Evolutionary conservation across 2,797 vertebrate genomes (phyloP).

Genomic region (Pterois miles): DNA sequence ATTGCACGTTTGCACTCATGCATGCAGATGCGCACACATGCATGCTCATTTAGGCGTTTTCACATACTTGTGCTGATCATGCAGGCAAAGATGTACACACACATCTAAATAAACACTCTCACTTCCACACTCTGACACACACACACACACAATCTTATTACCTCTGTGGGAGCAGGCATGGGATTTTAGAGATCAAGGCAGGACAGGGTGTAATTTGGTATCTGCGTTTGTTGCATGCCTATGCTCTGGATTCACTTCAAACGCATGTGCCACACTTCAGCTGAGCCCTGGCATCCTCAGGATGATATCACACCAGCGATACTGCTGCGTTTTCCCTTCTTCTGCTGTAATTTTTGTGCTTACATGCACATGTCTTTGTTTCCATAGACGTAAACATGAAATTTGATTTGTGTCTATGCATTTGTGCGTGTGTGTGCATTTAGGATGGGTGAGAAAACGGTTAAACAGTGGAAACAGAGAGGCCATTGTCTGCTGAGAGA

Average conservation of each 20-base stretch:
- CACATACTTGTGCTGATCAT: conserved; percentile 16
- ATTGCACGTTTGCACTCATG: conserved; percentile 20
- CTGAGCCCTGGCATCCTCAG: conserved; percentile 70
- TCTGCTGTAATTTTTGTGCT: conserved; percentile 7
- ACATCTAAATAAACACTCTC: conserved; percentile 33
- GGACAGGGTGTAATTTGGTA: conserved; percentile 79
- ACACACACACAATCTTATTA: conserved; percentile 61
- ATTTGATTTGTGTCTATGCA: conserved; percentile 17
- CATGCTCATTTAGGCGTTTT: conserved; percentile 7
- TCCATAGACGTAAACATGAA: conserved; percentile 13
- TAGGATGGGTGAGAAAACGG: conserved; percentile 66
- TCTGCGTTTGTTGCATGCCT: conserved; percentile 79
- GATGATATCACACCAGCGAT: conserved; percentile 69
- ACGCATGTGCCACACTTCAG: conserved; percentile 74
- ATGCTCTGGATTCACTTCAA: conserved; percentile 81
- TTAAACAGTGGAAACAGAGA: conserved; percentile 62
- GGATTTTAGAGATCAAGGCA: conserved; percentile 80
- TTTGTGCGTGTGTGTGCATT: conserved; percentile 31
- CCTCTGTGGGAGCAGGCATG: conserved; percentile 64
- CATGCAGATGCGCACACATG: conserved; percentile 18
- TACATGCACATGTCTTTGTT: conserved; percentile 5
- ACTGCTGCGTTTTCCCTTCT: conserved; percentile 44
- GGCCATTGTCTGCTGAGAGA: conserved; percentile 62
- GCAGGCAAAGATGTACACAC: conserved; percentile 27
- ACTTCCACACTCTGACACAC: conserved; percentile 30